phyloP scores from a whole-genome alignment of 1,140 invertebrate species.

The Psilanteris sp. region DNA sequence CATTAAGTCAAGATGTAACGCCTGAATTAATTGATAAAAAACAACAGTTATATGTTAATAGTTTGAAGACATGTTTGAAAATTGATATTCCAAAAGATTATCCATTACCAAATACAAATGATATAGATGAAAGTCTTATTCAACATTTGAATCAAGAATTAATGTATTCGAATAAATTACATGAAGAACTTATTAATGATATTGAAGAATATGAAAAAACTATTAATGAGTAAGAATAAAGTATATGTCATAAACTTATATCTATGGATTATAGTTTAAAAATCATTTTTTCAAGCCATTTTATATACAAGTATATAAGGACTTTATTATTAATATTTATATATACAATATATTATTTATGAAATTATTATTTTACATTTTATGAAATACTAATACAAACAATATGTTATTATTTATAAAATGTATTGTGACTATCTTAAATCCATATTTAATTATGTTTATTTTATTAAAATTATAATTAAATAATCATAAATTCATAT shows the following conservation, averaged over 20 bases:
- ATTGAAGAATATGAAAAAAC: slow-evolving; percentile 3
- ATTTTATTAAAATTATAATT: too few relatives aligned
- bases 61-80: slow-evolving; percentile 50
- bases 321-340: too few relatives aligned
- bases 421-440: too few relatives aligned
- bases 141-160: slow-evolving; percentile 43
- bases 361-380: too few relatives aligned
- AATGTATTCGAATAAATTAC: slow-evolving; percentile 5
- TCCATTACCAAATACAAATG: slow-evolving; percentile 63
- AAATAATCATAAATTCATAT: not conserved
- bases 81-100: slow-evolving; percentile 60
- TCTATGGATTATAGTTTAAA: slow-evolving; percentile 1
- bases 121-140: slow-evolving; percentile 59
- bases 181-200: not conserved
- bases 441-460: too few relatives aligned
- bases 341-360: too few relatives aligned
- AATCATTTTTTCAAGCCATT: too few relatives aligned
- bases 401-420: too few relatives aligned
- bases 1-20: slow-evolving; percentile 24
- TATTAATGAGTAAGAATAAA: slow-evolving; percentile 12
- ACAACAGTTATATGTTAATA: slow-evolving; percentile 45
- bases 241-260: too few relatives aligned
- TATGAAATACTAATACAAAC: too few relatives aligned
- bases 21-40: slow-evolving; percentile 60
- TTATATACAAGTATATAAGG: too few relatives aligned